Conservation (phyloP, 2,797 vertebrate species). For the Falco columbarius region DNA sequence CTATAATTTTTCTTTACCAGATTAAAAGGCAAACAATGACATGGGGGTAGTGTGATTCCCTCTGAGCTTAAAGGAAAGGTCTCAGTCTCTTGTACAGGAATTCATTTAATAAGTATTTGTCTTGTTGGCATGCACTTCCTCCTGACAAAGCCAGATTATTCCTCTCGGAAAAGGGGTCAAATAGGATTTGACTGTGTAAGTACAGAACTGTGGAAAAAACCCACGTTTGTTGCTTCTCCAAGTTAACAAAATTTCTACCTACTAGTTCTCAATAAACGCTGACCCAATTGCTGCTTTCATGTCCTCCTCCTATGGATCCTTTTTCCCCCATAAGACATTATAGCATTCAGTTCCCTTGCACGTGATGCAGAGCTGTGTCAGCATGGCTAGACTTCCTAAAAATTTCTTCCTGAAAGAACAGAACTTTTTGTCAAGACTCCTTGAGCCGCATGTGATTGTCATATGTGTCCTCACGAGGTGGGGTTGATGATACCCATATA, state of each 20-base stretch:
- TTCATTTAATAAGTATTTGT: background rate
- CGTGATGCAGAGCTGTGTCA: background rate
- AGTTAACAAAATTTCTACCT: background rate
- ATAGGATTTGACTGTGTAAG: background rate
- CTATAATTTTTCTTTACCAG: slow-evolving; percentile 11
- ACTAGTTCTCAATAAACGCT: background rate
- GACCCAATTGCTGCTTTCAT: background rate
- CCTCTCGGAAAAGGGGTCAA: background rate
- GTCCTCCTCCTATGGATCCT: background rate
- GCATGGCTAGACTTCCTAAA: background rate
- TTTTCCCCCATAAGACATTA: background rate
- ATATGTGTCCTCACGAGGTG: background rate
- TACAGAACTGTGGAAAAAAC: background rate
- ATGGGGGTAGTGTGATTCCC: background rate
- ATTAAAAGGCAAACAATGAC: slow-evolving; percentile 1
- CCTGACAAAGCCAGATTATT: background rate
- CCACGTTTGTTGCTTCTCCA: background rate
- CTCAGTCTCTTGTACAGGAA: background rate
- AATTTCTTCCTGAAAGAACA: background rate
- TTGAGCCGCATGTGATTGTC: background rate
- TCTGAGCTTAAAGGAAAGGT: background rate
- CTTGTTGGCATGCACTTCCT: background rate
- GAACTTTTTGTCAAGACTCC: background rate
- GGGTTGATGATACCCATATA: background rate
- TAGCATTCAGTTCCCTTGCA: background rate